Conservation (phyloP, 2,113 vertebrate genomes). For the Genyomyrus donnyi region DNA sequence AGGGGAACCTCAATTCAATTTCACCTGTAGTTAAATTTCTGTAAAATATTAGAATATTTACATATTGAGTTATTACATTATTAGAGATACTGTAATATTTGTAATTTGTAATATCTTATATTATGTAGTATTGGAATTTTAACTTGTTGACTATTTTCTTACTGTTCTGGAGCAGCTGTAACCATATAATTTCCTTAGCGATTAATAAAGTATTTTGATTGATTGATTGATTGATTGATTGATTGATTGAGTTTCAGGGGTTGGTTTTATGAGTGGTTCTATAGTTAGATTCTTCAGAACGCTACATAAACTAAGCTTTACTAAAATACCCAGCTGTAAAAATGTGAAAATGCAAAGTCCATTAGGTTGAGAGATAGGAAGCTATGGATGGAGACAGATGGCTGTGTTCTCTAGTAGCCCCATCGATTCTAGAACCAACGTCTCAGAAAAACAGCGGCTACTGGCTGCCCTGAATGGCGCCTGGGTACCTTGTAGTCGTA, state of each 20-base stretch:
- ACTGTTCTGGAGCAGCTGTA: too few species aligned
- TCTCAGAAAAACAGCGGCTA: background rate
- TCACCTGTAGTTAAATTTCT: too few species aligned
- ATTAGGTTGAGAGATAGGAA: background rate
- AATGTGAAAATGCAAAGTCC: background rate
- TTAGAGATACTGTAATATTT: too few species aligned
- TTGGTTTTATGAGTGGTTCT: background rate
- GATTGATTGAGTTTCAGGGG: background rate
- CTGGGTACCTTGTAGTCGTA: slow-evolving; percentile 88
- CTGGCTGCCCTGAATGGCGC: background rate
- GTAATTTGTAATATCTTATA: too few species aligned
- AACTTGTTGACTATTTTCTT: too few species aligned
- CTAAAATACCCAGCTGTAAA: background rate
- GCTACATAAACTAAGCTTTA: background rate
- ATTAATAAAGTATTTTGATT: too few species aligned
- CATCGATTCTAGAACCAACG: background rate
- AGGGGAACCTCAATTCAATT: too few species aligned
- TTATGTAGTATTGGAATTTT: too few species aligned
- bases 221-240: too few species aligned
- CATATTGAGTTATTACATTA: too few species aligned
- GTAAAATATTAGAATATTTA: too few species aligned
- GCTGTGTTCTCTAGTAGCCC: background rate
- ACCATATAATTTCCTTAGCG: too few species aligned
- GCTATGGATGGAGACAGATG: background rate
- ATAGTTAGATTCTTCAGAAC: background rate